phyloP scores from a whole-genome alignment of 2,113 vertebrate genomes.

The Halcyon malimbica region DNA sequence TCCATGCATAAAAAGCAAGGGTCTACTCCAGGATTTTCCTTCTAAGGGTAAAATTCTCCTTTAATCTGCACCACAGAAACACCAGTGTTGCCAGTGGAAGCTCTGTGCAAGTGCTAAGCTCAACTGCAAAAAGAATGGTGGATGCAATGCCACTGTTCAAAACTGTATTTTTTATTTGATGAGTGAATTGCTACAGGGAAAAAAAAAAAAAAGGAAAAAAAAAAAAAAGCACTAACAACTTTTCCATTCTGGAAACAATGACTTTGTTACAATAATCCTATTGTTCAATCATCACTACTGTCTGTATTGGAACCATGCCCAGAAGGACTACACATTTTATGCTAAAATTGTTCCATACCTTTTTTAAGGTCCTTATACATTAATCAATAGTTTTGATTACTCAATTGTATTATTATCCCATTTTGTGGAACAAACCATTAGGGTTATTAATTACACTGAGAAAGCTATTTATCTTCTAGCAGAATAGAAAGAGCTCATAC shows the following conservation, averaged over 20 bases:
- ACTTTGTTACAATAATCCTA: not conserved
- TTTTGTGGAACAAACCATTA: slow-evolving; percentile 19
- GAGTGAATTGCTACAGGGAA: not conserved
- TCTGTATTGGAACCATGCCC: slow-evolving; percentile 21
- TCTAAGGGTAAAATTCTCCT: not conserved
- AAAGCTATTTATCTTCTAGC: slow-evolving; percentile 48
- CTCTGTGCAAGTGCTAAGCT: not conserved
- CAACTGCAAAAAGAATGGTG: not conserved
- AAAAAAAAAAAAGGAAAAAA: not conserved
- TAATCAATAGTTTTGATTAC: slow-evolving; percentile 61
- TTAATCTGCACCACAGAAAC: not conserved
- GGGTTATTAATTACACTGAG: slow-evolving; percentile 56
- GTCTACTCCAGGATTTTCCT: not conserved
- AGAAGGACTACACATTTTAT: slow-evolving; percentile 21
- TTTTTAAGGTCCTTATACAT: slow-evolving; percentile 2
- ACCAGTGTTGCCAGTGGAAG: not conserved
- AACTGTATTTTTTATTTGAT: slow-evolving; percentile 23
- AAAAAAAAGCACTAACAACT: not conserved
- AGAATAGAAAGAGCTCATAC: not conserved
- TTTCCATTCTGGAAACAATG: slow-evolving; percentile 29
- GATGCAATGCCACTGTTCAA: not conserved
- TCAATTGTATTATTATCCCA: slow-evolving; percentile 47
- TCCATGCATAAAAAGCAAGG: not conserved
- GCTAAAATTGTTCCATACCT: not conserved
- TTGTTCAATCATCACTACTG: slow-evolving; percentile 23